Base-by-base conservation (phyloP, 53 echinoderm and acorn worm genomes). In the Pentamera pediparva region DNA sequence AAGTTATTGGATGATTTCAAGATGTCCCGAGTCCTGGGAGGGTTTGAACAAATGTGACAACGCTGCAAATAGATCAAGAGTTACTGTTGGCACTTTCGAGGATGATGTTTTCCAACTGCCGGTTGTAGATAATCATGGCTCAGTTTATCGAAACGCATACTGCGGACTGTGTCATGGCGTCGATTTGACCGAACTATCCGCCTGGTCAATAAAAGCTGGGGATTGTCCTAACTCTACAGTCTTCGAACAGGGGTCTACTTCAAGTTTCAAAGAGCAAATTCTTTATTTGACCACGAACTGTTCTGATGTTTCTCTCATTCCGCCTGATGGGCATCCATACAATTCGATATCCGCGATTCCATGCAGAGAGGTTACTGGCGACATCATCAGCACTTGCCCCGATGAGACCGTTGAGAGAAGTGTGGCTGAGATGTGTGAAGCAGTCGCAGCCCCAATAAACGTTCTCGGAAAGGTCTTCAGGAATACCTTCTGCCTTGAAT, bases 401-500 rank as follows among this genome's bases (percentile, higher is more conserved):
- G 11, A 54, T 8, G 9, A 24, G 1, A 28, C 18, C 18, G 54
- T 26, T 11, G 18, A 2, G 2, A 54, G 54, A 3, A 6, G 1
- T 2, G 4, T 54, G 24, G 54, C 24, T 54, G 54, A 6, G 11
- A 54, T 26, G 24, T 54, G 54, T 17, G 24, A n/a, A n/a, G n/a
- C n/a, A n/a, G n/a, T n/a, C n/a, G 45, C 45, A 6, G 67, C 67
- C 29, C 47, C 67, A 1, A 0, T 63, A 33, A 8, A 20, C 2
- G 6, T 25, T 11, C 25, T 13, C 45, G 47, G 67, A 43, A 24
- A 12, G 4, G 20, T 17, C 24, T 67, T 41, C 47, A 67, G 45
- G 39, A 67, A 67, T 10, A 67, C 20, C 5, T 67, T 65, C 29
- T 67, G 67, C 45, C 21, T 41, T 1, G 43, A 67, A 27, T 67